Evolutionary conservation across 1,140 invertebrate genomes (phyloP).

Genomic region (Pseudomyrmex concolor): DNA sequence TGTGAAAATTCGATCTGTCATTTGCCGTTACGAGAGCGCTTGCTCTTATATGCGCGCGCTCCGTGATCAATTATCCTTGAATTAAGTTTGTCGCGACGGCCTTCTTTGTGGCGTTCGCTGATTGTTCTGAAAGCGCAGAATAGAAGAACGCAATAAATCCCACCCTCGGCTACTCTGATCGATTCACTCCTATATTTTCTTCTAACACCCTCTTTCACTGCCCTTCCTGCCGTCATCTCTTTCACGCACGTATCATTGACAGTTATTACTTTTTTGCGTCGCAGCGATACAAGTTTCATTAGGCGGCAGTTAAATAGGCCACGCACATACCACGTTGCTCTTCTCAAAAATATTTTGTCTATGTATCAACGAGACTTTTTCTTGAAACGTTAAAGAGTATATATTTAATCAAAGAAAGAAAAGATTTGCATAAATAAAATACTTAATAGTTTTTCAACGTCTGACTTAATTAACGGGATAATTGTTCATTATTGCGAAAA

Average conservation of each 20-base stretch:
- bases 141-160: constrained; percentile 55
- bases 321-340: background rate
- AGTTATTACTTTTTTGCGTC: constrained; percentile 42
- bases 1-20: constrained; percentile 22
- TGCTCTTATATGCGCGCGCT: too few species aligned
- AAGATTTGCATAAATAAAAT: background rate
- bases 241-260: constrained; percentile 38
- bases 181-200: constrained; percentile 46
- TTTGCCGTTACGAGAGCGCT: background rate
- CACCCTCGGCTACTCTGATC: constrained; percentile 38
- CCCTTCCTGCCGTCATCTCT: constrained; percentile 6
- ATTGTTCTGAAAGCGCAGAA: constrained; percentile 44
- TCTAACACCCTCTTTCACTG: background rate
- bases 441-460: background rate
- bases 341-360: background rate
- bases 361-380: background rate
- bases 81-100: constrained; percentile 41
- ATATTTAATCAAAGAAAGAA: too few species aligned
- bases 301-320: constrained; percentile 10
- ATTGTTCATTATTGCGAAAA: background rate
- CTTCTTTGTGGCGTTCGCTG: constrained; percentile 42
- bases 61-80: constrained; percentile 50
- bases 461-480: constrained; percentile 18
- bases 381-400: background rate
- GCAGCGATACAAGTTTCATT: constrained; percentile 35